Evolutionary conservation across 2,888 invertebrate genomes (phyloP), one percentile per base, ranked within the genome.

Genomic region (Calameuta pallipes): DNA sequence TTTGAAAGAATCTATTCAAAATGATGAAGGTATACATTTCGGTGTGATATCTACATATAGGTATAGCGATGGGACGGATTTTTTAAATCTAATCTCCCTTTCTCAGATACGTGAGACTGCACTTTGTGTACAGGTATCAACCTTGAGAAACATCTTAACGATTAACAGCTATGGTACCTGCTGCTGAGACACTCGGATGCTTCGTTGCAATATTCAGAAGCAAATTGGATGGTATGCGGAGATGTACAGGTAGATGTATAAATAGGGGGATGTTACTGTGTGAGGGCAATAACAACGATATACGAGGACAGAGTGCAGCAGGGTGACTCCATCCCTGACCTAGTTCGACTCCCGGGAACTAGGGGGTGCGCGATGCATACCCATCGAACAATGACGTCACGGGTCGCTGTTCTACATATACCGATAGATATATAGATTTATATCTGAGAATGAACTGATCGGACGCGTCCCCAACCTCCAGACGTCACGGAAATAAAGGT

Each of bases 381-480:
- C 79, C 81, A 84, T 84, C 81, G 82, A 82, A 85, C 79, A 75
- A 76, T 81, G 84, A 85, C 84, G 82, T 84, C 84, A 82, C 78
- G 76, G 78, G 78, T 84, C 77, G 80, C 79, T 74, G 33, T 77
- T 84, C 56, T 56, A 56, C 56, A 56, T 56, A 56, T 56, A 56
- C 23, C 56, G 9, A 56, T 56, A 56, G 23, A 56, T 9, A 41
- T 15, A 41, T 15, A 15, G 15, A 41, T 15, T 1, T 84, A 83
- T 84, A 84, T 84, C 83, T 80, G 75, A 78, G 36, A 73, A 73
- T 35, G 75, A 76, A 79, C 83, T 82, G 84, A 85, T 84, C 77
- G 80, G 80, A 84, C 80, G 74, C 36, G 77, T 15, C 74, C 36
- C 74, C 56, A 76, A 73, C 31, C 12, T 34, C 41, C 79, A 76